Base-by-base conservation (phyloP, 2,797 vertebrate genomes). In the Distichodus sexfasciatus region DNA sequence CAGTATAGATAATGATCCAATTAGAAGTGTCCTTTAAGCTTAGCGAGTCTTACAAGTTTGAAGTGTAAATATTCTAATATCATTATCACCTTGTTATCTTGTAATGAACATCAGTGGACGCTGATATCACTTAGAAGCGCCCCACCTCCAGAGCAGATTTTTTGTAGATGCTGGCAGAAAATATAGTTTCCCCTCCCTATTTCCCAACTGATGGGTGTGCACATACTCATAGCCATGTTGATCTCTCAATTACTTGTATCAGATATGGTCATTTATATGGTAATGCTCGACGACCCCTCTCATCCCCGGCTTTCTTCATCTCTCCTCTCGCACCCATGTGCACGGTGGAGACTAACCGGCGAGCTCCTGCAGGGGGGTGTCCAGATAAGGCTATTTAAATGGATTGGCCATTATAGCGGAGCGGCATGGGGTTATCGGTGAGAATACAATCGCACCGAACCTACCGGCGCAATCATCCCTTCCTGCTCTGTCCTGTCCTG, bases 371-470 rank as follows among this genome's bases (percentile, higher is more conserved):
- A 65, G 69, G 63, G 17, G 72, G n/a, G 65, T 76, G 43, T 71
- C 79, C 76, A 86, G 83, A 86, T 83, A 87, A 86, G 86, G 85
- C 87, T 85, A 80, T 89, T 88, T 88, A 86, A 82, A 84, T 86
- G 76, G 84, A 81, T 82, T 82, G 79, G 78, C 79, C 76, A 85
- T 89, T 87, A 86, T 84, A 85, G 68, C 66, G 82, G 79, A 80
- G 78, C 82, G 80, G 83, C 80, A 82, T 62, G 81, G 79, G 83
- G 68, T 71, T 85, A 80, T 85, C 73, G 79, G 62, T 57, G 69
- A 86, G 84, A 89, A 90, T 82, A 81, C 85, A 88, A 84, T 88
- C 81, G 78, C 80, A 77, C 8, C 24, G 64, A 55, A 71, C 74
- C 77, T 62, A 60, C 80, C 86, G 77, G 83, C 82, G 83, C 87